Evolutionary conservation across 1,140 invertebrate genomes (phyloP).

Genomic region (Globodera rostochiensis): DNA sequence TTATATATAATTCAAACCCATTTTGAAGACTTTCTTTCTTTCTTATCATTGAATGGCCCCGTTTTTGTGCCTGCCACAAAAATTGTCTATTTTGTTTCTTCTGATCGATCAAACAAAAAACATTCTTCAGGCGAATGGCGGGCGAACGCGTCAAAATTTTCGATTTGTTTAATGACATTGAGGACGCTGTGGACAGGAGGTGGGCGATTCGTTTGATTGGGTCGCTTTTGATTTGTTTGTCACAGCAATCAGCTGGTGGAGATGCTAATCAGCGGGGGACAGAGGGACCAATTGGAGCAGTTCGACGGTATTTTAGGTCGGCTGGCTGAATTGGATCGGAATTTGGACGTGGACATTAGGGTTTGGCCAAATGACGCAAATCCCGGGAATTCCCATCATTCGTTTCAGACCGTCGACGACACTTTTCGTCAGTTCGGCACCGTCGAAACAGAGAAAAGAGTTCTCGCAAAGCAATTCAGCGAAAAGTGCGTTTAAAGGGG

Average conservation of each 20-base stretch:
- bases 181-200: background rate
- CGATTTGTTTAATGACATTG: background rate
- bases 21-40: no score
- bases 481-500: background rate
- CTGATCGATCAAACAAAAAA: no score
- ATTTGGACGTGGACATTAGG: conserved; percentile 19
- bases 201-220: background rate
- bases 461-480: conserved; percentile 5
- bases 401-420: conserved; percentile 10
- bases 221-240: background rate
- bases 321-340: conserved; percentile 8
- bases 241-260: conserved; percentile 4
- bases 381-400: no score
- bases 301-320: background rate
- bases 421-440: background rate
- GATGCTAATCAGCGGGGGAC: background rate
- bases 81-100: no score
- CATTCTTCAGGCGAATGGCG: background rate
- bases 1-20: no score
- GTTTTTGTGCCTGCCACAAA: no score
- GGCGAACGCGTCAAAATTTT: background rate
- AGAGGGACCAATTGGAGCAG: background rate
- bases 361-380: background rate
- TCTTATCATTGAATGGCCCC: no score
- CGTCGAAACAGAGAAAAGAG: conserved; percentile 4